These are phyloP conservation scores for Sterrhoptilus dennistouni DNA, from an alignment of 2,113 vertebrate genomes.

Conservation along the genomic window DNA sequence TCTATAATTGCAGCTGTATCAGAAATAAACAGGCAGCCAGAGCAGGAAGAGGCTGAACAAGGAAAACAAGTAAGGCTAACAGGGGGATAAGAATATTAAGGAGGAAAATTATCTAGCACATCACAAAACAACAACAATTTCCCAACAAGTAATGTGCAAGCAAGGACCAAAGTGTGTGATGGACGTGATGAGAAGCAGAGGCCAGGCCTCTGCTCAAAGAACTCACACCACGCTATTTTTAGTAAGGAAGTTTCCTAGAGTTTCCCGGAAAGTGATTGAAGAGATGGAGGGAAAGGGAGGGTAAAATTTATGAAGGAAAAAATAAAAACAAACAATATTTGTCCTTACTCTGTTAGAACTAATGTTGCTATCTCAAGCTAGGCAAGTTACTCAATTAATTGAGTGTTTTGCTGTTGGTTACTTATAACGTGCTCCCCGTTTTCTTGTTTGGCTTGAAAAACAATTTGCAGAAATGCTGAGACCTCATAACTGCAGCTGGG, in stretches of 20 bases:
- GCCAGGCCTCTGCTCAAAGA: not conserved
- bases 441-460: not conserved
- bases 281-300: not conserved
- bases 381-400: not conserved
- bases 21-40: not conserved
- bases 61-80: not conserved
- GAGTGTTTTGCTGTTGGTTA: not conserved
- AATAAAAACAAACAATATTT: not conserved
- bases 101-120: not conserved
- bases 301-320: not conserved
- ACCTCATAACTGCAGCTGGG: conserved; percentile 11
- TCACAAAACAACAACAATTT: not conserved
- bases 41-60: not conserved
- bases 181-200: not conserved
- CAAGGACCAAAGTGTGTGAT: not conserved
- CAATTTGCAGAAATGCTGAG: not conserved
- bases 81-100: not conserved
- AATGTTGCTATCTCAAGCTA: not conserved
- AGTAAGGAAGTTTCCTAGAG: not conserved
- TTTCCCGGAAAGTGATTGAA: not conserved
- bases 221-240: not conserved
- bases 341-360: not conserved
- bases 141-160: not conserved
- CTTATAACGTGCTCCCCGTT: not conserved
- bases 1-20: not conserved